phyloP scores from a whole-genome alignment of 2,888 invertebrate genomes.

The Steinernema hermaphroditum region DNA sequence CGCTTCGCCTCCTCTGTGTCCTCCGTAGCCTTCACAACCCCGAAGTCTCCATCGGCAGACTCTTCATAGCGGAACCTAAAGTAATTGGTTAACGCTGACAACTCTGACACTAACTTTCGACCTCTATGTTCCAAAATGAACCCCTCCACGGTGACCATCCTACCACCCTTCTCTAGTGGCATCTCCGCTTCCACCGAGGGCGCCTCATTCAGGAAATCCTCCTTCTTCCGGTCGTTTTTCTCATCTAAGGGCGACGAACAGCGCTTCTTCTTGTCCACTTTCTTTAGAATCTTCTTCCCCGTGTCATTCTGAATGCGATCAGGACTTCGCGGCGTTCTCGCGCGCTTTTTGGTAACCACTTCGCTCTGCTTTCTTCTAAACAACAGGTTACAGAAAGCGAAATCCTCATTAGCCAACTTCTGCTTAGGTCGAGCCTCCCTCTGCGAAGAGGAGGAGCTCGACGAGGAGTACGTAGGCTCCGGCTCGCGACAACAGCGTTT shows the following conservation, averaged over 20 bases:
- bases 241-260: no score
- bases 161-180: not conserved
- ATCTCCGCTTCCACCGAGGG: not conserved
- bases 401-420: no score
- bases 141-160: not conserved
- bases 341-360: no score
- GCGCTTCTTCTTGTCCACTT: not conserved
- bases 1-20: not conserved
- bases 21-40: not conserved
- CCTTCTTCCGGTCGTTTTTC: not conserved
- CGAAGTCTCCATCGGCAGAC: not conserved
- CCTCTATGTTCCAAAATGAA: not conserved
- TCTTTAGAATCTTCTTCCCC: not conserved
- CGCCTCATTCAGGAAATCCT: not conserved
- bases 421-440: no score
- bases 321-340: no score
- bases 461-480: no score
- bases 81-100: not conserved
- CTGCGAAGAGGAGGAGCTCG: no score
- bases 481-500: no score
- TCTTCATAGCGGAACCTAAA: not conserved
- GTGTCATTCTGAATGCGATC: not conserved
- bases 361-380: no score
- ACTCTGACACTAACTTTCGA: not conserved
- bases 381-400: no score